Evolutionary conservation across 2,113 vertebrate genomes (phyloP), one percentile per base, ranked within the genome.

Genomic region (Glaucidium brasilianum): DNA sequence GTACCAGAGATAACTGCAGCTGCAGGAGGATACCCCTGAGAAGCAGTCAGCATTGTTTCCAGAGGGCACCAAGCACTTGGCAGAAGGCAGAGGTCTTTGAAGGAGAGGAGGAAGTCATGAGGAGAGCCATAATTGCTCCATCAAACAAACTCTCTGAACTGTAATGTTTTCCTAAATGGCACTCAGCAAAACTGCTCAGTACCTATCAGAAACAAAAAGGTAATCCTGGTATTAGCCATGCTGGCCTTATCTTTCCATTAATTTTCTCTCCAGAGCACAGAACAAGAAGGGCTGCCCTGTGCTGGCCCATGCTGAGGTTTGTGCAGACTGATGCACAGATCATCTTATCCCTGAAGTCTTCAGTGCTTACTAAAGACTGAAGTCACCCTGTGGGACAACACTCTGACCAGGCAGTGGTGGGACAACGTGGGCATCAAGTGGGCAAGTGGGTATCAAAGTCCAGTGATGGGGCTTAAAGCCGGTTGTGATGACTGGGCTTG

Each of bases 11-110:
- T 0, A 5, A 9, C 26, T 30, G 35, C 41, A 66, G n/a, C 5
- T 72, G 35, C 67, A 47, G 8, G 14, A 4, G 5, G 15, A 34
- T 30, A 43, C 3, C 10, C 43, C 15, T 26, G 23, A 72, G 22
- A 49, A 82, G 43, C 29, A 45, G 21, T 6, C 3, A 3, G 16
- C 45, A 53, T 23, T 0, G 0, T 11, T 11, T 9, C 27, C 1
- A 2, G 15, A 78, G 15, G 18, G 20, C 11, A 22, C 35, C 1
- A 2, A 88, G 15, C 2, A 1, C 37, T 32, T 34, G 13, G 17
- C 13, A 85, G 37, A 58, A 81, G 32, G 32, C 37, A 52, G 22
- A 63, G 5, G 26, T 63, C 49, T 87, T 87, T 27, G 30, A 83
- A 63, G 17, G 9, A 69, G 10, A 62, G 79, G 32, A 88, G 18